Evolutionary conservation across 2,888 invertebrate species (phyloP).

Genomic region (Nesidiocoris tenuis): DNA sequence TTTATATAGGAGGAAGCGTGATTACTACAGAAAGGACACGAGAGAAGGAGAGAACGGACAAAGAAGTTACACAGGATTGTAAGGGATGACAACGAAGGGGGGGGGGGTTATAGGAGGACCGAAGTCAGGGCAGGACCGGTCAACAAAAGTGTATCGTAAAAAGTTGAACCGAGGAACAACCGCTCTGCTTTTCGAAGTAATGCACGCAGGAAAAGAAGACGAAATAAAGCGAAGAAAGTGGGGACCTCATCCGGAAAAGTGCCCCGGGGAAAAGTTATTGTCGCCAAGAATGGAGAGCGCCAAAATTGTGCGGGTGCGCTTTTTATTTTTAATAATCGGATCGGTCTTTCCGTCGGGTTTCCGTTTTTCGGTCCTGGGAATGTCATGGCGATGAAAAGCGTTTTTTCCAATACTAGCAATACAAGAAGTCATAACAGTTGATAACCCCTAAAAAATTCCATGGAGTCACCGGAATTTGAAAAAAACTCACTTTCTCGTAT

Average conservation of each 20-base stretch:
- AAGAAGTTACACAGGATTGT: conserved; percentile 2
- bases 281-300: neutral
- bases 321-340: no score
- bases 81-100: no score
- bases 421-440: no score
- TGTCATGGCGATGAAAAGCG: no score
- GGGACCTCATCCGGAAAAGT: neutral
- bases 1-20: conserved; percentile 1
- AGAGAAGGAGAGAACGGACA: neutral
- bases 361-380: no score
- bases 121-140: neutral
- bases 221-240: neutral
- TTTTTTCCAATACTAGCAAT: no score
- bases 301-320: no score
- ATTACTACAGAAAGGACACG: conserved; percentile 15
- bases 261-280: neutral
- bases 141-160: conserved; percentile 31
- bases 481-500: no score
- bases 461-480: no score
- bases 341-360: no score
- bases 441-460: no score
- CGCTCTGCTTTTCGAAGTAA: neutral
- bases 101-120: no score
- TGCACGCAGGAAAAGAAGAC: neutral
- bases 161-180: neutral